phyloP scores from a whole-genome alignment of 2,888 invertebrate species.

The Willowsia nigromaculata region DNA sequence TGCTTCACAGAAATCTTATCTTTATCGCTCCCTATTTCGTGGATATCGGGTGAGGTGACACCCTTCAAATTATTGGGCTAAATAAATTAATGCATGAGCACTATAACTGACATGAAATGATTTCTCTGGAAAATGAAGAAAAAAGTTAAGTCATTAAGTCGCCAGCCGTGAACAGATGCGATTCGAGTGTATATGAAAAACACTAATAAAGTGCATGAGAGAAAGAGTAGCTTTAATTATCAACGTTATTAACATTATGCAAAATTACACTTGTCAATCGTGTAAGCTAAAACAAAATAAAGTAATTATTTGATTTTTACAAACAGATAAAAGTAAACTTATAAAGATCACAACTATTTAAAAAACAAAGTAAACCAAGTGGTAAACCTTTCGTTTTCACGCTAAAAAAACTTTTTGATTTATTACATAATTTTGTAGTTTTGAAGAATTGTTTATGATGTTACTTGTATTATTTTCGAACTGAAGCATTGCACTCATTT shows the following conservation, averaged over 20 bases:
- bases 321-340: background rate
- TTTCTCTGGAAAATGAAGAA: too few species aligned
- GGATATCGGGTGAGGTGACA: too few species aligned
- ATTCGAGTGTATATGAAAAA: too few species aligned
- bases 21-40: too few species aligned
- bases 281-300: conserved; percentile 5
- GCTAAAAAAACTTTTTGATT: background rate
- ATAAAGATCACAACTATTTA: conserved; percentile 12
- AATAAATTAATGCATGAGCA: too few species aligned
- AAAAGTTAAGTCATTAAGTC: too few species aligned
- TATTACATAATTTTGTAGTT: background rate
- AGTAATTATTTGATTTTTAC: conserved; percentile 12
- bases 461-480: background rate
- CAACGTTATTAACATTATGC: background rate
- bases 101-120: too few species aligned
- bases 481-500: background rate
- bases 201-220: too few species aligned
- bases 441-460: background rate
- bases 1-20: too few species aligned
- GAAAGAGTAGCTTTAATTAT: conserved; percentile 22
- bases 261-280: background rate
- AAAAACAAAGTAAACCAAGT: background rate
- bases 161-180: too few species aligned
- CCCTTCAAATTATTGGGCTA: too few species aligned
- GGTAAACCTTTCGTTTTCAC: background rate